Conservation (phyloP, 2,797 vertebrate genomes). For the Hafferia zeledoni region DNA sequence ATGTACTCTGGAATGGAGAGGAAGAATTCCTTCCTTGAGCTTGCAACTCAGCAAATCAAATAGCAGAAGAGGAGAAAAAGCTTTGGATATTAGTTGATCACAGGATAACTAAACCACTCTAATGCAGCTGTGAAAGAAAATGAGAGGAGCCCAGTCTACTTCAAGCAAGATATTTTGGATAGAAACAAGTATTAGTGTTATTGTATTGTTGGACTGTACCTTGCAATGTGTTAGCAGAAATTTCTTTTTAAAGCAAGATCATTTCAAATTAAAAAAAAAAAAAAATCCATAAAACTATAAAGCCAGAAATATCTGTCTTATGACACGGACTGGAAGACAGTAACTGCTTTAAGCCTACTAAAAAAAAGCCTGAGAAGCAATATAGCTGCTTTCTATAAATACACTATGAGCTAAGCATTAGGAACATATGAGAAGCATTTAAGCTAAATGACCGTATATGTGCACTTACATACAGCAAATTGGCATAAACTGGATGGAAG, state of each 20-base stretch:
- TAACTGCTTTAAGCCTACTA: not conserved
- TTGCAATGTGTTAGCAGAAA: not conserved
- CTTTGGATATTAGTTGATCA: not conserved
- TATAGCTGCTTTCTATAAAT: slow-evolving; percentile 13
- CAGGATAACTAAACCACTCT: not conserved
- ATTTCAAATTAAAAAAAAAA: not conserved
- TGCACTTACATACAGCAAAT: not conserved
- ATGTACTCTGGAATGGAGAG: not conserved
- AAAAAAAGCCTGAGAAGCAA: slow-evolving; percentile 20
- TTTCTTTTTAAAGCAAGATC: not conserved
- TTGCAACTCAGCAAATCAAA: not conserved
- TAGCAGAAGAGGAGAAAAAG: not conserved
- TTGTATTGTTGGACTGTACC: not conserved
- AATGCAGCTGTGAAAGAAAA: not conserved
- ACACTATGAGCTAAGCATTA: not conserved
- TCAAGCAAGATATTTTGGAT: not conserved
- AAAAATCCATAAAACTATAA: not conserved
- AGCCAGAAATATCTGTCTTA: not conserved
- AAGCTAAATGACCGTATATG: not conserved
- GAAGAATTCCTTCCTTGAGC: not conserved
- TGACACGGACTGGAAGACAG: not conserved
- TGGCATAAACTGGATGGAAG: not conserved
- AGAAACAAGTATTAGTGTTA: not conserved
- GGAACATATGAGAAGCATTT: slow-evolving; percentile 33
- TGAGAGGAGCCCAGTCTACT: not conserved